Percentiles rank a stretch among this genome's conserved stretches.
Conservation (phyloP, 2,888 invertebrate genomes). For the Drosophila merina region DNA sequence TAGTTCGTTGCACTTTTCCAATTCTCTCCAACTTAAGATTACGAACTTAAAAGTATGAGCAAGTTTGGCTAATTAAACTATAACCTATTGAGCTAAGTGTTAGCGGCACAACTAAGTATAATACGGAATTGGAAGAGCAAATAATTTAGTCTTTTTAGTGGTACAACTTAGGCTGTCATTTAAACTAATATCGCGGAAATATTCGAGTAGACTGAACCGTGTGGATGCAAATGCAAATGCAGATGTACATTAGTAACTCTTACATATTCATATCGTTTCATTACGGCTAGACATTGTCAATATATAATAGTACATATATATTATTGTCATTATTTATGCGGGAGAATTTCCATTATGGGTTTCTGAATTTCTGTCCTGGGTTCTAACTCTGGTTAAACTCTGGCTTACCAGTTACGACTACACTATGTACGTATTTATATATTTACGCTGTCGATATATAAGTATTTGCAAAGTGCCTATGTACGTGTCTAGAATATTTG, state of each 20-base stretch:
- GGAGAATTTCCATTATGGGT: constrained; percentile 77
- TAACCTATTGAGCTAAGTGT: constrained; percentile 52
- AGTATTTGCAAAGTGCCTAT: constrained; percentile 29
- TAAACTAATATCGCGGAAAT: constrained; percentile 73
- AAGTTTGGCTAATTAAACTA: constrained; percentile 76
- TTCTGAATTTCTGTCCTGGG: constrained; percentile 47
- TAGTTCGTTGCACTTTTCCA: constrained; percentile 53
- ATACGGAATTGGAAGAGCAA: constrained; percentile 73
- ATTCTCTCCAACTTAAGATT: constrained; percentile 57
- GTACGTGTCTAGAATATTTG: constrained; percentile 41
- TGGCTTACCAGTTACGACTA: constrained; percentile 66
- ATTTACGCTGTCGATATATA: constrained; percentile 32
- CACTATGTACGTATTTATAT: constrained; percentile 31
- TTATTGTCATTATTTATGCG: constrained; percentile 80
- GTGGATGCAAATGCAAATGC: constrained; percentile 36
- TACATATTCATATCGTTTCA: constrained; percentile 55
- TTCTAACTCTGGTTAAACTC: constrained; percentile 48
- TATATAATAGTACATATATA: constrained; percentile 67
- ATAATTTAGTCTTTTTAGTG: constrained; percentile 74
- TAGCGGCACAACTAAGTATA: constrained; percentile 54
- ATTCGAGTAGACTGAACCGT: constrained; percentile 35
- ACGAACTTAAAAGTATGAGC: constrained; percentile 64
- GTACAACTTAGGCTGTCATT: constrained; percentile 57
- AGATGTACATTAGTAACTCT: constrained; percentile 58
- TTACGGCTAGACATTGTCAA: constrained; percentile 62